Conservation (phyloP, 2,888 invertebrate genomes). For the Agrotis ipsilon region DNA sequence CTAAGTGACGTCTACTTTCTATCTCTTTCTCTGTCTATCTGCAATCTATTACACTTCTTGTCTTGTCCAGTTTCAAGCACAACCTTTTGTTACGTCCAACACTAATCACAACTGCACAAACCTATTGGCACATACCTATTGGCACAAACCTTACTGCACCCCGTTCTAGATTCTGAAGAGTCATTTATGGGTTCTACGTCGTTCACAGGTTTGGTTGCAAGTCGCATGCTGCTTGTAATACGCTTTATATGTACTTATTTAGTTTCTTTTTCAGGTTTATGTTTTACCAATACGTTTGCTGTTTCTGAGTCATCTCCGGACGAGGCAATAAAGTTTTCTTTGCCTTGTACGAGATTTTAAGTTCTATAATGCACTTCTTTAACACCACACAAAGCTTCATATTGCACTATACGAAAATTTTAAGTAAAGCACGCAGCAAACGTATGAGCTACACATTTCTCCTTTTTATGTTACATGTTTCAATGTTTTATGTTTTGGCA, state of each 20-base stretch:
- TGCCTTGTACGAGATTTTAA: conserved; percentile 10
- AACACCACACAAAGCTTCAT: conserved; percentile 5
- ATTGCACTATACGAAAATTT: conserved; percentile 2
- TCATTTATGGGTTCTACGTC: conserved; percentile 64
- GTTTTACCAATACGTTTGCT: conserved; percentile 43
- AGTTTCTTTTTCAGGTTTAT: conserved; percentile 50
- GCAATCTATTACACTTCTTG: conserved; percentile 62
- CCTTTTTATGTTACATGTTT: conserved; percentile 35
- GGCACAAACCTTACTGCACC: conserved; percentile 59
- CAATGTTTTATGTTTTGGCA: conserved; percentile 20
- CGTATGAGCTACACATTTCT: conserved; percentile 30
- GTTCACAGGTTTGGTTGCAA: conserved; percentile 70
- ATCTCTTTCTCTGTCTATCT: conserved; percentile 62
- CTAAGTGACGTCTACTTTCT: conserved; percentile 73
- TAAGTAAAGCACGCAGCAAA: conserved; percentile 36
- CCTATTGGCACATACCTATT: conserved; percentile 60
- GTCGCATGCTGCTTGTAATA: conserved; percentile 83
- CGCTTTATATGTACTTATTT: conserved; percentile 68
- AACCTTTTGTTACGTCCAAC: conserved; percentile 49
- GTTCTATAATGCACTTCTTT: neutral
- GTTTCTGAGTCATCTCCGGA: neutral
- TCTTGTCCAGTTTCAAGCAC: conserved; percentile 67
- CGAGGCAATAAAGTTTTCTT: neutral
- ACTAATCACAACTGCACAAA: conserved; percentile 63
- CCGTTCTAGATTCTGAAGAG: conserved; percentile 47